These are phyloP conservation scores for Ceratosolen fusciceps DNA, from an alignment of 1,140 invertebrate genomes.

Conservation along the genomic window DNA sequence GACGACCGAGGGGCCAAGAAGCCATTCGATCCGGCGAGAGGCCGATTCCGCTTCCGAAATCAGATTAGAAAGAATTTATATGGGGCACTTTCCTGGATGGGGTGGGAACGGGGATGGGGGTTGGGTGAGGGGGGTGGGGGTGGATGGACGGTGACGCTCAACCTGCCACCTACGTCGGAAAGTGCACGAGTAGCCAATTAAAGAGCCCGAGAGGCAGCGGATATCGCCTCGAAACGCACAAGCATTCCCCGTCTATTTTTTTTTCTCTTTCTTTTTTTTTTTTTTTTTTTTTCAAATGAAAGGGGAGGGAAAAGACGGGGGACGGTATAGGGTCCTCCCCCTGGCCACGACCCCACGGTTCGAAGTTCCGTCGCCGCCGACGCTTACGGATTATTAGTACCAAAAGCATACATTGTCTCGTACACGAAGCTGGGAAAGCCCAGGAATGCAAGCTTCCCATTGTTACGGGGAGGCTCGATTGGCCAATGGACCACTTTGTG, in stretches of 20 bases:
- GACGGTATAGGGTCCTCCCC: no score
- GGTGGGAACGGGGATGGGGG: background rate
- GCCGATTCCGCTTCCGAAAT: conserved; percentile 56
- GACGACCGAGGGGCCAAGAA: background rate
- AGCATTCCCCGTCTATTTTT: background rate
- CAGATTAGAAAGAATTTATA: conserved; percentile 63
- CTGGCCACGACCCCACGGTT: background rate
- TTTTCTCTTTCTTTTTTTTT: conserved; percentile 4
- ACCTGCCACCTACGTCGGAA: conserved; percentile 23
- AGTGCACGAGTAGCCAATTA: conserved; percentile 50
- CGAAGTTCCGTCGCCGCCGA: conserved; percentile 1
- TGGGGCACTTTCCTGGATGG: conserved; percentile 54
- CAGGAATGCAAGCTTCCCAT: conserved; percentile 1
- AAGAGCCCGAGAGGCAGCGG: conserved; percentile 38
- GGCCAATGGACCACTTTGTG: conserved; percentile 42
- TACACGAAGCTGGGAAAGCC: background rate
- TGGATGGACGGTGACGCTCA: background rate
- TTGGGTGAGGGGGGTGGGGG: background rate
- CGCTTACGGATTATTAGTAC: conserved; percentile 28
- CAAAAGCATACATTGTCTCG: no score
- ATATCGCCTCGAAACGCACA: conserved; percentile 7
- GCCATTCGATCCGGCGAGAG: conserved; percentile 46
- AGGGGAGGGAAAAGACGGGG: background rate
- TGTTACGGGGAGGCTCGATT: conserved; percentile 29
- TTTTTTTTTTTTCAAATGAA: background rate